Evolutionary conservation across 1,140 invertebrate species (phyloP).

Genomic region (Eupeodes corollae): DNA sequence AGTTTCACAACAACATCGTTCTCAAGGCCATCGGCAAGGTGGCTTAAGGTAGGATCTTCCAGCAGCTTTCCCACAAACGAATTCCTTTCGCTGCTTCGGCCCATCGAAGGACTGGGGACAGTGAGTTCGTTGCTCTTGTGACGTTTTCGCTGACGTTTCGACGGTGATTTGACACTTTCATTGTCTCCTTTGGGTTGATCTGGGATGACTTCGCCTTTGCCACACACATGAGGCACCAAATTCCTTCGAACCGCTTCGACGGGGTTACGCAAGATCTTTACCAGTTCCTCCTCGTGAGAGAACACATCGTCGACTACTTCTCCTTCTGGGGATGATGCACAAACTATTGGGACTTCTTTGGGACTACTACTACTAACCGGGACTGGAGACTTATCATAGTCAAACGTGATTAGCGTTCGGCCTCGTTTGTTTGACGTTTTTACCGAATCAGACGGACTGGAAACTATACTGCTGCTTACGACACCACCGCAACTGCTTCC

Average conservation of each 20-base stretch:
- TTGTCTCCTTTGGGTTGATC: not conserved
- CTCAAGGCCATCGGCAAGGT: constrained; percentile 47
- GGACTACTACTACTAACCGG: constrained; percentile 7
- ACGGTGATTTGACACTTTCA: not conserved
- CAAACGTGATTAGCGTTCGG: constrained; percentile 26
- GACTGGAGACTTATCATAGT: constrained; percentile 17
- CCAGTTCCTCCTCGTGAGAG: constrained; percentile 38
- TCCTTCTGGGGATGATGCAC: constrained; percentile 12
- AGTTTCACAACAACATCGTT: constrained; percentile 45
- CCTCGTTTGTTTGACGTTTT: constrained; percentile 11
- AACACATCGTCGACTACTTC: constrained; percentile 10
- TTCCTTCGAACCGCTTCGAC: constrained; percentile 58
- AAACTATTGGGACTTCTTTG: constrained; percentile 15
- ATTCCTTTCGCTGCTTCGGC: not conserved
- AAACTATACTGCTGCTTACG: not conserved
- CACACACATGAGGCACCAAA: constrained; percentile 59
- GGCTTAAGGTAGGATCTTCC: constrained; percentile 48
- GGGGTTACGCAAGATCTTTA: constrained; percentile 49
- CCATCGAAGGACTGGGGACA: constrained; percentile 4
- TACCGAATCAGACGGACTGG: no score
- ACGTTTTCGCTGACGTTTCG: not conserved
- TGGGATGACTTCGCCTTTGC: constrained; percentile 13
- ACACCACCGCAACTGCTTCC: constrained; percentile 7
- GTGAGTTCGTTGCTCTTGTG: not conserved
- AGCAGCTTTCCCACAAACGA: constrained; percentile 45